Base-by-base conservation (phyloP, 2,888 invertebrate genomes). In the Mesoligia furuncula region DNA sequence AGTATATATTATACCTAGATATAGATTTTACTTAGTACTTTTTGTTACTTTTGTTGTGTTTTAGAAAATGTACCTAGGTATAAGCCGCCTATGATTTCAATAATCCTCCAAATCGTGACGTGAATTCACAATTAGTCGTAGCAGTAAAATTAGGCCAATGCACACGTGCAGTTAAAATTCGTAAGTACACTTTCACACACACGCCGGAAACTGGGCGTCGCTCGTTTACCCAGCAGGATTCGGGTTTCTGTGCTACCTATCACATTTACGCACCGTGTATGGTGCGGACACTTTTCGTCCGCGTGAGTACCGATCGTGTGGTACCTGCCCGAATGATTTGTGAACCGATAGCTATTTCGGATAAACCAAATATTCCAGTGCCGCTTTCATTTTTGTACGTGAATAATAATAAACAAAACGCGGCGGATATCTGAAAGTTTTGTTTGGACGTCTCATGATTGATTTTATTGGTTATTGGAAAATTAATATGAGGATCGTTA, bases 281-380 rank as follows among this genome's bases (percentile, higher is more conserved):
- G 89, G 87, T 39, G 71, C 78, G 83, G 82, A 78, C 85, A 86
- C 75, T 83, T 81, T 71, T 84, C 82, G 84, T 79, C 73, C 42
- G 73, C 48, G 73, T 80, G 74, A 20, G 42, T 59, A 31, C 81
- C 72, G 68, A 61, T 65, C 68, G 77, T 77, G 90, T 90, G 90
- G 90, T 93, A 94, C 94, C 93, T 95, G 94, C 90, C 87, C 83
- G 85, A 93, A 92, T 94, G 94, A 95, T 95, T 94, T 93, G 93
- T 94, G 92, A 91, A 89, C 88, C 91, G 95, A 95, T 95, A 95
- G 94, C 95, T 96, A 96, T 96, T 96, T 94, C 89, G 90, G 93
- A 93, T 92, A 92, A 94, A 92, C 92, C 90, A 94, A 95, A 95
- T 95, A 95, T 93, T 92, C 92, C 91, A 87, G 91, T 85, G 88